Percentiles rank a stretch among this genome's conserved stretches.
These are phyloP conservation scores for Pterois miles DNA, from an alignment of 2,797 vertebrate species.

Conservation along the genomic window DNA sequence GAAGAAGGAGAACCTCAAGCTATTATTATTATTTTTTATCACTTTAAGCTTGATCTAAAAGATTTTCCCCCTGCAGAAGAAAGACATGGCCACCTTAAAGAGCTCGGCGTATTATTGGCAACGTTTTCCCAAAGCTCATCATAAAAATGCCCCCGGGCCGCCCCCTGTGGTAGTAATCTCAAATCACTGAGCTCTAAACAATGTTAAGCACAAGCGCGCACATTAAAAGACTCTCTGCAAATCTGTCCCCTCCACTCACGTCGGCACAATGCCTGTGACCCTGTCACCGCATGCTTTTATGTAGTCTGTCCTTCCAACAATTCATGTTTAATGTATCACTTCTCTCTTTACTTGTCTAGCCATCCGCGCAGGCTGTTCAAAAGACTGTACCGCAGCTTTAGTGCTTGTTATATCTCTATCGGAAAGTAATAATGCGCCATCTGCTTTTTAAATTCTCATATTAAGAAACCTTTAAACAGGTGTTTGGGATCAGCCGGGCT, in stretches of 20 bases:
- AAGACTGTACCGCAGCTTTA: constrained; percentile 53
- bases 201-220: constrained; percentile 77
- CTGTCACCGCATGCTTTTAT: constrained; percentile 76
- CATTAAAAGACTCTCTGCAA: constrained; percentile 77
- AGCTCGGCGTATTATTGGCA: constrained; percentile 24
- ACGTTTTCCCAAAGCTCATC: constrained; percentile 74
- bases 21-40: neutral
- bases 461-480: constrained; percentile 50
- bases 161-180: constrained; percentile 78
- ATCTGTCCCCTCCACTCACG: constrained; percentile 74
- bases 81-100: constrained; percentile 43
- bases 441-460: constrained; percentile 51
- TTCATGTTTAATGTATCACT: constrained; percentile 86
- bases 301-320: constrained; percentile 79
- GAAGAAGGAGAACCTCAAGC: neutral
- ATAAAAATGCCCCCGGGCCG: constrained; percentile 73
- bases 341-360: constrained; percentile 64
- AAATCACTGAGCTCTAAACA: constrained; percentile 86
- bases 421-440: constrained; percentile 48
- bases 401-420: constrained; percentile 55
- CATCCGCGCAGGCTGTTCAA: constrained; percentile 51
- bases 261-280: constrained; percentile 68
- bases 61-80: constrained; percentile 31
- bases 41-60: constrained; percentile 19
- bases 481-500: constrained; percentile 37